Evolutionary conservation across 2,888 invertebrate species (phyloP).

Genomic region (Drosophila kuntzei): DNA sequence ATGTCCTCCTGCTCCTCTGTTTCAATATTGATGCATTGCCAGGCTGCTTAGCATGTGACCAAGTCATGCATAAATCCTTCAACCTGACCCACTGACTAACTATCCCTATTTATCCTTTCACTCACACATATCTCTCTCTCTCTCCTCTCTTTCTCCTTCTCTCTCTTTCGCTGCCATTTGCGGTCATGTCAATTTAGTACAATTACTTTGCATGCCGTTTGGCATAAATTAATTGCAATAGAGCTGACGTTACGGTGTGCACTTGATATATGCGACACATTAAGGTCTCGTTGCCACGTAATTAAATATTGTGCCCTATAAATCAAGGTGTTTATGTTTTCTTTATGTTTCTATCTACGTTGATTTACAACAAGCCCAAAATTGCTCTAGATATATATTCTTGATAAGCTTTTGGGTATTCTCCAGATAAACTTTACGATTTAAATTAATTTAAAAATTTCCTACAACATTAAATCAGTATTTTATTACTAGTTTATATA

Average conservation of each 20-base stretch:
- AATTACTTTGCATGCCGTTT: conserved; percentile 72
- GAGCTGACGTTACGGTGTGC: conserved; percentile 26
- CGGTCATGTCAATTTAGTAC: conserved; percentile 69
- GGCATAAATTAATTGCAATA: conserved; percentile 75
- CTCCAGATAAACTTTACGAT: background rate
- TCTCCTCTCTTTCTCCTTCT: background rate
- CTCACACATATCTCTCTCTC: background rate
- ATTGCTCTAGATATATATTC: conserved; percentile 11
- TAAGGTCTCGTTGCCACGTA: conserved; percentile 66
- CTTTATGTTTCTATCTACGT: conserved; percentile 5
- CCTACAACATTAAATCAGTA: too few species aligned
- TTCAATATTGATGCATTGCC: conserved; percentile 68
- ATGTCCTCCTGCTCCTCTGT: conserved; percentile 26
- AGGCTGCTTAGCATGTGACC: conserved; percentile 61
- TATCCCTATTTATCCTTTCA: background rate
- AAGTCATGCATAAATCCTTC: conserved; percentile 50
- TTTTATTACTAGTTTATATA: too few species aligned
- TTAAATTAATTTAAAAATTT: background rate
- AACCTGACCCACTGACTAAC: conserved; percentile 20
- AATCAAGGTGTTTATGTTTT: conserved; percentile 37
- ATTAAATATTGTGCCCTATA: conserved; percentile 62
- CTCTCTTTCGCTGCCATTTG: conserved; percentile 37
- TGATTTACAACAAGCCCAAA: conserved; percentile 23
- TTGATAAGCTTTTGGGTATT: conserved; percentile 1
- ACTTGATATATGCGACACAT: conserved; percentile 69